Conservation (phyloP, 2,797 vertebrate species). For the Acipenser oxyrinchus region DNA sequence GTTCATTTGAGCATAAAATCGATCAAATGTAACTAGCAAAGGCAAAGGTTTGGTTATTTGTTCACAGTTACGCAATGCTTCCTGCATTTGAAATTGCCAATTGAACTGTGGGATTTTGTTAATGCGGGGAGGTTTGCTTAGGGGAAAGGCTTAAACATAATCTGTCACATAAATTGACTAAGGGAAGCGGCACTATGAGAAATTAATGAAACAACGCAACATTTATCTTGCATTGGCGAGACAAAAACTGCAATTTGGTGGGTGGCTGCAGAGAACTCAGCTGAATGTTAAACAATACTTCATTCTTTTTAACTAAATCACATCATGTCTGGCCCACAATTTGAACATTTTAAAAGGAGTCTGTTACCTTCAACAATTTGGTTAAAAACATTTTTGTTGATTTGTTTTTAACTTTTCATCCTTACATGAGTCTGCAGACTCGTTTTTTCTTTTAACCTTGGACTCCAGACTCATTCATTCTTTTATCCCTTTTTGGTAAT, state of each 20-base stretch:
- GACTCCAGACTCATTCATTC: slow-evolving; percentile 26
- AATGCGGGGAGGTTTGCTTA: slow-evolving; percentile 26
- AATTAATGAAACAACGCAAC: slow-evolving; percentile 46
- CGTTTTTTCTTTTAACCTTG: slow-evolving; percentile 17
- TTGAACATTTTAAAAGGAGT: slow-evolving; percentile 36
- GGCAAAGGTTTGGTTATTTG: slow-evolving; percentile 6
- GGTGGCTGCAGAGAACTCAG: slow-evolving; percentile 41
- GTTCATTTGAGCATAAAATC: not conserved
- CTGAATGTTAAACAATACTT: slow-evolving; percentile 29
- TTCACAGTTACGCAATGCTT: slow-evolving; percentile 17
- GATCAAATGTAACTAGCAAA: slow-evolving; percentile 1
- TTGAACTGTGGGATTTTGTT: slow-evolving; percentile 26
- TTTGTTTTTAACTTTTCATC: slow-evolving; percentile 1
- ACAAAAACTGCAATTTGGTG: slow-evolving; percentile 44
- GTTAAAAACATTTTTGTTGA: slow-evolving; percentile 1
- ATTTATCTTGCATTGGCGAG: slow-evolving; percentile 39
- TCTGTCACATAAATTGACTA: slow-evolving; percentile 36
- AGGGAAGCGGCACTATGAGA: slow-evolving; percentile 39
- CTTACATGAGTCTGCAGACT: slow-evolving; percentile 25
- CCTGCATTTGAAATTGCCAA: slow-evolving; percentile 32
- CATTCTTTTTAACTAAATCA: slow-evolving; percentile 32
- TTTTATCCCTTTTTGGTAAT: slow-evolving; percentile 8
- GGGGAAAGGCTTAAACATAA: slow-evolving; percentile 29
- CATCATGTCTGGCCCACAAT: slow-evolving; percentile 27
- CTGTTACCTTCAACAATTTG: slow-evolving; percentile 30